Percentiles rank a stretch among this genome's conserved stretches.
Conservation (phyloP, 2,797 vertebrate genomes). For the Vespertilio murinus region DNA sequence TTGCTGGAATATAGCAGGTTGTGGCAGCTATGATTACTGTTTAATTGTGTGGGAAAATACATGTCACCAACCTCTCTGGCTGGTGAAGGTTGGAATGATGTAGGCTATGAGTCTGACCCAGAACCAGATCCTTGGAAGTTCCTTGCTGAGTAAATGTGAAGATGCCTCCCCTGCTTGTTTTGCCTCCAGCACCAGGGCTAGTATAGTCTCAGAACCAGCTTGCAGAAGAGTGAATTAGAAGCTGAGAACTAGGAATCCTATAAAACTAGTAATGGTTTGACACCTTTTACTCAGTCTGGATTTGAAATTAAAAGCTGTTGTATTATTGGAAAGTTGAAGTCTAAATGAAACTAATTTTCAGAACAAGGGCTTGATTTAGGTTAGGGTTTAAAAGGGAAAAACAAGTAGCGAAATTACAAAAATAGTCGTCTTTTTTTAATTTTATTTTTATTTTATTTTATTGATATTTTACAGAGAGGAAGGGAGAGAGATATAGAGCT, state of each 20-base stretch:
- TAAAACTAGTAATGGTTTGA: neutral
- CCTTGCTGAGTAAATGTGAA: neutral
- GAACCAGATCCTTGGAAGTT: neutral
- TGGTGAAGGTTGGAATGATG: neutral
- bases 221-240: neutral
- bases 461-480: too few relatives aligned
- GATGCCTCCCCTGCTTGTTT: neutral
- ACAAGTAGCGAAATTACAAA: slow-evolving; percentile 25
- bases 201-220: neutral
- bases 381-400: slow-evolving; percentile 45
- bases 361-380: slow-evolving; percentile 36
- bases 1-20: neutral
- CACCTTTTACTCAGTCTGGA: neutral
- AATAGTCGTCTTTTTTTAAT: neutral
- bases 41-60: neutral
- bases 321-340: slow-evolving; percentile 46
- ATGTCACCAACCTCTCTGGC: neutral
- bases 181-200: neutral
- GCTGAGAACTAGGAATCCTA: neutral
- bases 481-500: too few relatives aligned
- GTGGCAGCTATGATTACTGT: neutral
- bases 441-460: too few relatives aligned
- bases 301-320: slow-evolving; percentile 20
- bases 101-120: neutral
- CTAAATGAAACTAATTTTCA: slow-evolving; percentile 41